Percentiles rank a stretch among this genome's conserved stretches.
phyloP scores from a whole-genome alignment of 1,140 invertebrate genomes.

The Archegozetes longisetosus region DNA sequence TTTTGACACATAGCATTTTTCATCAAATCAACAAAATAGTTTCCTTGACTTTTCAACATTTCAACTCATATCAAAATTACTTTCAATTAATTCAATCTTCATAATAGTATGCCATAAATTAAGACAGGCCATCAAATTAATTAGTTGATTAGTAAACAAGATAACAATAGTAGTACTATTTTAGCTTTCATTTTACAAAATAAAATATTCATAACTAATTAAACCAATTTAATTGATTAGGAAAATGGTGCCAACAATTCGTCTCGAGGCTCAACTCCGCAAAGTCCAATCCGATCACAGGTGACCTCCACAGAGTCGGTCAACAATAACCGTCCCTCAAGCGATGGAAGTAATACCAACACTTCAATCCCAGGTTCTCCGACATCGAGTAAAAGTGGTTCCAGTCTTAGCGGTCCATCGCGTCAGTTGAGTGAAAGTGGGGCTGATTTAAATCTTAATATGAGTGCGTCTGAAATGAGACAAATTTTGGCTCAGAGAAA shows the following conservation, averaged over 20 bases:
- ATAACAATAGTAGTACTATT: no score
- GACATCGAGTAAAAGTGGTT: conserved; percentile 17
- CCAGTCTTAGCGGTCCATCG: conserved; percentile 7
- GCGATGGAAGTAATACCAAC: neutral
- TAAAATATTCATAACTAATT: neutral
- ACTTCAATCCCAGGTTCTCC: conserved; percentile 11
- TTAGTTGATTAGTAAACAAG: no score
- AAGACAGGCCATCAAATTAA: no score
- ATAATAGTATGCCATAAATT: no score
- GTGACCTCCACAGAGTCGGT: no score
- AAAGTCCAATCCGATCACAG: conserved; percentile 7
- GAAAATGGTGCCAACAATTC: neutral
- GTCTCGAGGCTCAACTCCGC: neutral
- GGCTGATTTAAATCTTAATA: conserved; percentile 49
- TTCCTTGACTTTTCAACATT: no score
- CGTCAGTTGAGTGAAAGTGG: neutral
- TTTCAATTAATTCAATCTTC: no score
- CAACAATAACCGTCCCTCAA: neutral
- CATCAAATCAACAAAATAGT: no score
- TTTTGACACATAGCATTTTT: no score
- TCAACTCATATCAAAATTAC: no score
- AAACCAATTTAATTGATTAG: no score
- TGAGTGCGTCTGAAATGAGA: conserved; percentile 71
- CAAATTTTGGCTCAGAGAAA: conserved; percentile 64
- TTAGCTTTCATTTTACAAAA: neutral